phyloP scores from a whole-genome alignment of 2,888 invertebrate species.

The Odontothrips loti region DNA sequence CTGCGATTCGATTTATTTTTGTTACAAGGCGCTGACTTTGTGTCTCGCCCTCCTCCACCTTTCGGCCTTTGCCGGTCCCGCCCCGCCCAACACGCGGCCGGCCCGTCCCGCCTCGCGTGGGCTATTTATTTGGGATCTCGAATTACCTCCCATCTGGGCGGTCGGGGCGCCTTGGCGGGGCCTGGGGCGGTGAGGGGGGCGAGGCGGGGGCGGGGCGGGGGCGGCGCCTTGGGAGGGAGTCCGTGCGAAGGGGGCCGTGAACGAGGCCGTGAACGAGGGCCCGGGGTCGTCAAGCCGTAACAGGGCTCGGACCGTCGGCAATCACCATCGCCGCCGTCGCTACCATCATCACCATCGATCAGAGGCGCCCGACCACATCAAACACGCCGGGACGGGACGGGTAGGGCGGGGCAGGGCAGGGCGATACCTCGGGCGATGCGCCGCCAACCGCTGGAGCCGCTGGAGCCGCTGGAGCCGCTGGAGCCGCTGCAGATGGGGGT shows the following conservation, averaged over 20 bases:
- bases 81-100: background rate
- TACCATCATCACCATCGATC: background rate
- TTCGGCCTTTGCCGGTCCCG: background rate
- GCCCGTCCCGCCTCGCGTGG: background rate
- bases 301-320: background rate
- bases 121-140: slow-evolving; percentile 1
- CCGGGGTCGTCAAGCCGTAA: background rate
- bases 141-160: background rate
- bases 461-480: too few species aligned
- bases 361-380: background rate
- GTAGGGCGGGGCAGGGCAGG: background rate
- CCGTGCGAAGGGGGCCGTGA: background rate
- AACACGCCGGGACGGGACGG: background rate
- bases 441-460: too few species aligned
- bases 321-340: background rate
- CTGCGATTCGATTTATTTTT: too few species aligned
- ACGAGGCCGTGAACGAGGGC: background rate
- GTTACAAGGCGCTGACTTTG: too few species aligned
- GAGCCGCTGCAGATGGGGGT: too few species aligned
- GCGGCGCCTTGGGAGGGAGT: background rate
- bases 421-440: too few species aligned
- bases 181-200: background rate
- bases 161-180: background rate
- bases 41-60: background rate
- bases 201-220: background rate